Conservation (phyloP, 2,797 vertebrate genomes). For the Kryptopterus vitreolus region DNA sequence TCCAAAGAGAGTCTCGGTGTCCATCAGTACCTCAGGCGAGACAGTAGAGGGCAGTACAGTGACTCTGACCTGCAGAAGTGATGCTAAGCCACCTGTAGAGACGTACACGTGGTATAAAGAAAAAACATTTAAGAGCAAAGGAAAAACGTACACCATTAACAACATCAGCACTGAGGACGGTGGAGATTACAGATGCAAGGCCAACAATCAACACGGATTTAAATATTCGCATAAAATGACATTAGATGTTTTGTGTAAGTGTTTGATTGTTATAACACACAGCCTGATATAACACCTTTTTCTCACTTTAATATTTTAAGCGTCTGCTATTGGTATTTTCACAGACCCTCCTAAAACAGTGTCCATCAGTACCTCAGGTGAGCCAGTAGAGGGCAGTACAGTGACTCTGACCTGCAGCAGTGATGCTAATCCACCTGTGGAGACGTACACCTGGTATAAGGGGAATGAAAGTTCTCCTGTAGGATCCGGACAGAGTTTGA, state of each 20-base stretch:
- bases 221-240: background rate
- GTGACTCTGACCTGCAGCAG: constrained; percentile 15
- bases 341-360: constrained; percentile 10
- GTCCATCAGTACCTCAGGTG: background rate
- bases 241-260: background rate
- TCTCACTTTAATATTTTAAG: no score
- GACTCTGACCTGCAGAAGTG: constrained; percentile 8
- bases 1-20: background rate
- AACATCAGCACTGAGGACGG: background rate
- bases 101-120: background rate
- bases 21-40: background rate
- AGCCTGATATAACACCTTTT: no score
- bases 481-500: constrained; percentile 4
- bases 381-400: background rate
- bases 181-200: constrained; percentile 12
- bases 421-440: constrained; percentile 16
- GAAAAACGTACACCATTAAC: background rate
- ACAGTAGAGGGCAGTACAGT: background rate
- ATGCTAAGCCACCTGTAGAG: background rate
- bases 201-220: background rate
- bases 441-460: constrained; percentile 11
- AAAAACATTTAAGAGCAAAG: background rate
- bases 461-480: background rate
- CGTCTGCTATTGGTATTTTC: no score
- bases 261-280: background rate